These are phyloP conservation scores for Kuschelorhynchus macadamiae DNA, from an alignment of 2,888 invertebrate genomes.

Conservation along the genomic window DNA sequence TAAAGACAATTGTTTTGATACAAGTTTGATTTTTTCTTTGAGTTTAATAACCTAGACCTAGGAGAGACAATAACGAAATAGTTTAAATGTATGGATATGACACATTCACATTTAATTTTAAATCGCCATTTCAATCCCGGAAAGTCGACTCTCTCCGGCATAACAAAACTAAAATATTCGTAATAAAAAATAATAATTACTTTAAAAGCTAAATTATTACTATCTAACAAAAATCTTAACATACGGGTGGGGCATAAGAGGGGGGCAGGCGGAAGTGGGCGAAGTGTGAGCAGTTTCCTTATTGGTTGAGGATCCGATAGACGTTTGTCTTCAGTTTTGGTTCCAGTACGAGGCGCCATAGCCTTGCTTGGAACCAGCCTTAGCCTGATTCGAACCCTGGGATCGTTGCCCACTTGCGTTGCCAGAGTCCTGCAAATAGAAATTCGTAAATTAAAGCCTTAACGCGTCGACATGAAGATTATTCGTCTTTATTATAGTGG, in stretches of 20 bases:
- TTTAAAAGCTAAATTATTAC: slow-evolving; percentile 31
- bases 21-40: too few species aligned
- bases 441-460: too few species aligned
- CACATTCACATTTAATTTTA: too few species aligned
- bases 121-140: not conserved
- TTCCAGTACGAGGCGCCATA: slow-evolving; percentile 78
- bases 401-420: slow-evolving; percentile 67
- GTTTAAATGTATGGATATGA: too few species aligned
- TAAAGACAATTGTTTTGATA: too few species aligned
- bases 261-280: slow-evolving; percentile 1
- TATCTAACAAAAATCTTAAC: slow-evolving; percentile 37
- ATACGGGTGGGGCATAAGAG: slow-evolving; percentile 11
- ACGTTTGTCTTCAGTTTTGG: slow-evolving; percentile 71
- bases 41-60: too few species aligned
- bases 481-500: too few species aligned
- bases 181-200: slow-evolving; percentile 22
- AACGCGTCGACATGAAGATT: too few species aligned
- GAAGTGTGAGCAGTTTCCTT: slow-evolving; percentile 35
- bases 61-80: too few species aligned
- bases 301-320: slow-evolving; percentile 6
- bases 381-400: slow-evolving; percentile 72
- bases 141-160: not conserved
- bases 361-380: slow-evolving; percentile 73
- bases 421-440: slow-evolving; percentile 72
- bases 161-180: not conserved